phyloP scores from a whole-genome alignment of 2,888 invertebrate genomes.

The Stenurella melanura region DNA sequence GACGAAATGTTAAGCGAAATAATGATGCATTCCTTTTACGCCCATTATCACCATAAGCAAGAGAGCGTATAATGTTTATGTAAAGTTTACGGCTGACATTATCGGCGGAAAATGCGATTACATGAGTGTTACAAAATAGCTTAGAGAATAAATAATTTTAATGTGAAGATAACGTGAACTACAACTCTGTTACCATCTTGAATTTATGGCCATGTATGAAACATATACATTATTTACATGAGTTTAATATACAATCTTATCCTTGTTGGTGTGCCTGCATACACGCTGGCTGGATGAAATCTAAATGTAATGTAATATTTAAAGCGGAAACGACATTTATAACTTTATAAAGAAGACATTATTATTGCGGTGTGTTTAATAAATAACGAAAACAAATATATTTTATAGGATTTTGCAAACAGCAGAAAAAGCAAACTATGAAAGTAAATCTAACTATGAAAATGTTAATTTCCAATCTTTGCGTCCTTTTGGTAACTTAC shows the following conservation, averaged over 20 bases:
- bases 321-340: not conserved
- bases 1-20: not conserved
- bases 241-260: conserved; percentile 4
- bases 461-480: no score
- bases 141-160: conserved; percentile 24
- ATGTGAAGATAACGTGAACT: conserved; percentile 30
- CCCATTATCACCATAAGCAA: not conserved
- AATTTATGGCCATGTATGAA: conserved; percentile 13
- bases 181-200: conserved; percentile 15
- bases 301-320: not conserved
- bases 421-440: no score
- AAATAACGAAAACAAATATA: no score
- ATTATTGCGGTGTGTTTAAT: no score
- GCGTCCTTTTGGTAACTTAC: no score
- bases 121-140: conserved; percentile 23
- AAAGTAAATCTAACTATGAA: no score
- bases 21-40: not conserved
- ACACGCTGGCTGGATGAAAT: not conserved
- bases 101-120: conserved; percentile 19
- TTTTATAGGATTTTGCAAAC: no score
- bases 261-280: not conserved
- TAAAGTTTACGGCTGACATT: conserved; percentile 22
- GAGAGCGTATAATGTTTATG: conserved; percentile 17
- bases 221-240: conserved; percentile 16
- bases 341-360: not conserved